Conservation (phyloP, 2,113 vertebrate genomes). For the Aleadryas rufinucha region DNA sequence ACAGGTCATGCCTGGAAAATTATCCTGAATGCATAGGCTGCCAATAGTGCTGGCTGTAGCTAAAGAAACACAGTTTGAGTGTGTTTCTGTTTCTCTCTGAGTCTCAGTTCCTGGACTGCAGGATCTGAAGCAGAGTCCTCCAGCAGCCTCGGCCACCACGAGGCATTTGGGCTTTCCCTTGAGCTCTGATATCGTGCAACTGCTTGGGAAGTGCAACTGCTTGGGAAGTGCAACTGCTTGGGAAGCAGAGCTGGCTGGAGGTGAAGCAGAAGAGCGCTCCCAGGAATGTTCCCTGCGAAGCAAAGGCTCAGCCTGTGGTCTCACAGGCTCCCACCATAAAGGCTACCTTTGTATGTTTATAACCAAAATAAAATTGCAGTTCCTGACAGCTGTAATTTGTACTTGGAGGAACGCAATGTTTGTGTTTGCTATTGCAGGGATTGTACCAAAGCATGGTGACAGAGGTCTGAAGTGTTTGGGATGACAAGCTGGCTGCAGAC, state of each 20-base stretch:
- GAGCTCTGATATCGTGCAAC: not conserved
- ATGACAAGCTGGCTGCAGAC: not conserved
- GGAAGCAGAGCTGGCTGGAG: not conserved
- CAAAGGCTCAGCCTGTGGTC: not conserved
- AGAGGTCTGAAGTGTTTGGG: conserved; percentile 13
- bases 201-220: not conserved
- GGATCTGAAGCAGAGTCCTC: not conserved
- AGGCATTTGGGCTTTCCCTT: not conserved
- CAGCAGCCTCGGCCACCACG: not conserved
- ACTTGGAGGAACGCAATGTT: not conserved
- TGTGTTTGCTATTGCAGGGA: not conserved
- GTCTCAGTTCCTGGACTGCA: not conserved
- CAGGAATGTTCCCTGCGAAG: not conserved
- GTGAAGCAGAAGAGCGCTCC: not conserved
- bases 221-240: not conserved
- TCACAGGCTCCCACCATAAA: not conserved
- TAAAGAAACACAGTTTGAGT: not conserved
- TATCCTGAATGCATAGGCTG: not conserved
- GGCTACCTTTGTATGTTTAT: conserved; percentile 6
- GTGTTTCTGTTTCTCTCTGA: not conserved
- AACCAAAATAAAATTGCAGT: conserved; percentile 26
- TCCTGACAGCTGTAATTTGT: not conserved
- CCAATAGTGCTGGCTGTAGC: not conserved
- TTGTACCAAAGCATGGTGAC: not conserved
- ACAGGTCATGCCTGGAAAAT: not conserved